Evolutionary conservation across 2,797 vertebrate species (phyloP), one percentile per base, ranked within the genome.

Genomic region (Coregonus sp.): DNA sequence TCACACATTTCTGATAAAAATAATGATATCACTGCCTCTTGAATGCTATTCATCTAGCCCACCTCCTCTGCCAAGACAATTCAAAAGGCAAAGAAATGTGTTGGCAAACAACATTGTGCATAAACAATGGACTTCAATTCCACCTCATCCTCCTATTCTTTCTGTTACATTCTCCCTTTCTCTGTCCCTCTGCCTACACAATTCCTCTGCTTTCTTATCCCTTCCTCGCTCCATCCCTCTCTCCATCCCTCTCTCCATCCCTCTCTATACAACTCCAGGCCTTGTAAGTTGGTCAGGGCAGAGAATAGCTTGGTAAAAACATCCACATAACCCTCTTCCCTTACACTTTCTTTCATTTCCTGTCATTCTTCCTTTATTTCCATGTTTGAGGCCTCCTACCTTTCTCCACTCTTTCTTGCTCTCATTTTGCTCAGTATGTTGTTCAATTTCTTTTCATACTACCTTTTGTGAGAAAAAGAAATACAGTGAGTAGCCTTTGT

Each of bases 1-100:
- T 54, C 69, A 71, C 73, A 52, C 74, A 80, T 84, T 86, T 67
- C 80, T 82, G 4, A 15, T 11, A 35, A 66, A 11, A 79, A 84
- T 81, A 83, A 83, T 83, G 88, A 84, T 85, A 82, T 90, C 85
- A 85, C 79, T 74, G 82, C 80, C 75, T 89, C 76, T 80, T 76
- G 68, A 75, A 56, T 78, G 74, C 70, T 20, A 70, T 70, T 87
- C 86, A 88, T 78, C 81, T 73, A 68, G 37, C 80, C 73, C 75
- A 77, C 61, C 74, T 75, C 73, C 33, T 81, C 81, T 84, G 75
- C 82, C 73, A 78, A 20, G 80, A 73, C 78, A 16, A 86, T 85
- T 88, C 33, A 72, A 82, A 86, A 88, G 82, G 75, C 82, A 82
- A 78, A 16, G 20, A 25, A 25, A 75, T 79, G 78, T 47, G 54